A percentile compares a stretch with the other conserved stretches of the same genome.
phyloP scores from a whole-genome alignment of 2,113 vertebrate genomes.

The Oreochromis niloticus region DNA sequence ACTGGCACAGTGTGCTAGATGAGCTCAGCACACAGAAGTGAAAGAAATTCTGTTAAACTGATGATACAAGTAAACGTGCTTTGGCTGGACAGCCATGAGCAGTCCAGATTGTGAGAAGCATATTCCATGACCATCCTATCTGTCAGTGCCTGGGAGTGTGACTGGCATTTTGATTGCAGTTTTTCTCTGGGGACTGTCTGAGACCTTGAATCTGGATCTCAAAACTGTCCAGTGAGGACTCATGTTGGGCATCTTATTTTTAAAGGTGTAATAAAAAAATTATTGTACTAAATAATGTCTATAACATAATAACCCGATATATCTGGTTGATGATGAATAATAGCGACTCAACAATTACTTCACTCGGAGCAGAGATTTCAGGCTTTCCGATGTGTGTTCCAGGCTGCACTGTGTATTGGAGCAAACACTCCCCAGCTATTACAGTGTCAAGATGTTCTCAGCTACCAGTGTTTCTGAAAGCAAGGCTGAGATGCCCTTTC shows the following conservation, averaged over 20 bases:
- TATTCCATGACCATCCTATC: constrained; percentile 1
- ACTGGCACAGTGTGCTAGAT: not conserved
- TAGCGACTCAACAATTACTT: not conserved
- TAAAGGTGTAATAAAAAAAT: not conserved
- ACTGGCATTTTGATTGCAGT: constrained; percentile 22
- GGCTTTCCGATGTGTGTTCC: not conserved
- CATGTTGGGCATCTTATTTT: not conserved
- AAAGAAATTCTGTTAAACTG: not conserved
- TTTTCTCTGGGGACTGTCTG: not conserved
- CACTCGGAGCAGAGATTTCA: not conserved
- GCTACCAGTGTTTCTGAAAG: not conserved
- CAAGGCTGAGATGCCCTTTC: not conserved
- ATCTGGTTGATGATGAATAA: not conserved
- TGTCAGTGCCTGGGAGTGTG: not conserved
- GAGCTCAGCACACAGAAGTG: not conserved
- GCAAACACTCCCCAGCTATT: not conserved
- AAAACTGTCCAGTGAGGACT: not conserved
- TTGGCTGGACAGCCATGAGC: not conserved
- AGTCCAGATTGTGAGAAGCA: not conserved
- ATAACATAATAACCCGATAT: accelerated
- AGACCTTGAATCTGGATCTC: constrained; percentile 4
- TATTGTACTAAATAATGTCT: not conserved
- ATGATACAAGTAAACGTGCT: not conserved
- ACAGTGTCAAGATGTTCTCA: not conserved
- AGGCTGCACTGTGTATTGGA: not conserved